These are phyloP conservation scores for Timema cristinae DNA, from an alignment of 2,888 invertebrate genomes.

Conservation along the genomic window DNA sequence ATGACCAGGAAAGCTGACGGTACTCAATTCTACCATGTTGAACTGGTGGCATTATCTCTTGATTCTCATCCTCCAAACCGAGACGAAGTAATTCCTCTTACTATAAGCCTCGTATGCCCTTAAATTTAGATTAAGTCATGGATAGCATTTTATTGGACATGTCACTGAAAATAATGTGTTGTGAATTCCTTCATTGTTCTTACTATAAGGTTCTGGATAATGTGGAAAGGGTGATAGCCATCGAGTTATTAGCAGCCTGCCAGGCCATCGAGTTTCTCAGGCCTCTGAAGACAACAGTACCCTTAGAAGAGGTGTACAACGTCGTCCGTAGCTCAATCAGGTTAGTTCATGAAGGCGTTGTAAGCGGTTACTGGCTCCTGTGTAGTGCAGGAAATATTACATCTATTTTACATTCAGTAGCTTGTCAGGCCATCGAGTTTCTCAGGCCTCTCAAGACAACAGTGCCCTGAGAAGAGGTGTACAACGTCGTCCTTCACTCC, in stretches of 20 bases:
- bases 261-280: conserved; percentile 64
- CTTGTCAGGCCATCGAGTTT: conserved; percentile 65
- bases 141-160: no score
- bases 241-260: conserved; percentile 61
- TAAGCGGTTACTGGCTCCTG: no score
- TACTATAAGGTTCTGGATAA: conserved; percentile 47
- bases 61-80: no score
- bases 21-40: no score
- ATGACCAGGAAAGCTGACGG: no score
- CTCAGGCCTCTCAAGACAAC: conserved; percentile 59
- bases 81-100: no score
- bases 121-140: no score
- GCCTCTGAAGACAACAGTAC: conserved; percentile 58
- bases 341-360: conserved; percentile 37
- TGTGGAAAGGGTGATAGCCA: conserved; percentile 57
- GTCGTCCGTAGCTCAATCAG: conserved; percentile 52
- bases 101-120: no score
- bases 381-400: no score
- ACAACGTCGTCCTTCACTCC: conserved; percentile 53
- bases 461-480: conserved; percentile 59
- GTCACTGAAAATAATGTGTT: no score
- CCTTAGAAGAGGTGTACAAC: conserved; percentile 59
- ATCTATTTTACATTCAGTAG: conserved; percentile 40
- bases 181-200: no score
- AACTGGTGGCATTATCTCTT: no score